Evolutionary conservation across 2,797 vertebrate species (phyloP), one percentile per base, ranked within the genome.

Genomic region (Schizopygopsis pylzovi): DNA sequence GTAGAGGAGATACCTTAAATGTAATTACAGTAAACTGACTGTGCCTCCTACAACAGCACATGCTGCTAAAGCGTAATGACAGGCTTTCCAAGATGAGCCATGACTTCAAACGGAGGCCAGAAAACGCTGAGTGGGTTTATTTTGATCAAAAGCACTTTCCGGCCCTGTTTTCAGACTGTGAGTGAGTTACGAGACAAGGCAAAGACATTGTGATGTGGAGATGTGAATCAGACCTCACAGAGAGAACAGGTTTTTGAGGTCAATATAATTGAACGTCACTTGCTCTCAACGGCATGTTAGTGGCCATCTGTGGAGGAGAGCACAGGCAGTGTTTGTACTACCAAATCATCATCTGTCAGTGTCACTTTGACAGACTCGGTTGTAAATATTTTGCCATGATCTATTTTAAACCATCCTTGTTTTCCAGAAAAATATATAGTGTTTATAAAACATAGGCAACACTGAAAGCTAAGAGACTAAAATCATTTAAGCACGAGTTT

Each of bases 11-110:
- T 79, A 52, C 25, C 72, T 63, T 82, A 20, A 52, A 81, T 54
- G 41, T 73, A 82, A 71, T 79, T 84, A 85, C 76, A 84, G 75
- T n/a, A 85, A 10, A 65, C 65, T 33, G 76, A 72, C 72, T 37
- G 83, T 1, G 4, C 67, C 47, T 71, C 75, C 72, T 33, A 72
- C 83, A 47, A 52, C 49, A 76, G 37, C 63, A 77, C 52, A 54
- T 43, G 43, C 73, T 56, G 49, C 13, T 71, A 63, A 47, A 22
- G 6, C 12, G 11, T 87, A 81, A 78, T 80, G 61, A 85, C 52
- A 72, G 84, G 77, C 77, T 72, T 72, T 73, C 41, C 4, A 6
- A 73, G 33, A 85, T n/a, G 54, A 80, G 67, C 76, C 1, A 18
- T n/a, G 39, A 80, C 77, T 85, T 80, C 77, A 80, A 85, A 49